Evolutionary conservation across 2,888 invertebrate species (phyloP), one percentile per base, ranked within the genome.

Genomic region (Hedya salicella): DNA sequence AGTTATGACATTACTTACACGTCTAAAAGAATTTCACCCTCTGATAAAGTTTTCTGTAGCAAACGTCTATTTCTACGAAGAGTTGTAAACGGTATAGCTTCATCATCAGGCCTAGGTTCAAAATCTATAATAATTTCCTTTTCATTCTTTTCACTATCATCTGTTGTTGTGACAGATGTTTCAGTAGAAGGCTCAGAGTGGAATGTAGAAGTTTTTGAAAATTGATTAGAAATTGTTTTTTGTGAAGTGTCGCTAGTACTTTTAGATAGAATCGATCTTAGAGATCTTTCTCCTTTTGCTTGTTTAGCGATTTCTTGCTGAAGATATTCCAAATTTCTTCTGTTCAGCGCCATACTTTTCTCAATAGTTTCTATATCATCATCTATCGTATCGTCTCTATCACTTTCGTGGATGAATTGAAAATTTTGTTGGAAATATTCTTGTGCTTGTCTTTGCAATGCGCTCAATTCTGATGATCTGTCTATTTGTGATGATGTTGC

Each of bases 51-150:
- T 89, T 96, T 97, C 68, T 95, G 95, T 67, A 96, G 87, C 81
- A 85, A 86, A 75, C 89, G 91, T 75, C 90, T 93, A 71, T 89
- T 92, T 79, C 92, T 91, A 36, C 82, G 78, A 46, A 91, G 74
- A 3, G 93, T 93, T 68, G 94, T 94, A 60, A 94, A 94, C 59
- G 94, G 94, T 60, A 95, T 94, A 16, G 95, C 94, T 72, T 94
- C 94, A 48, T 93, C 93, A 59, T 94, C 94, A 13, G 94, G 88
- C 69, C 95, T 94, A 5, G 97, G 97, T 86, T 97, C 97, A 82
- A 97, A 97, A 81, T 97, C 96, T 72, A 97, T 97, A 69, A 97
- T 95, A 64, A 97, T 97, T 88, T 97, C 97, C 74, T 94, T 94
- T 81, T 95, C 95, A 76, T 95, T 95, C 73, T 94, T 94, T 70